Base-by-base conservation (phyloP, 1,140 invertebrate species). In the Globodera ellingtonae region DNA sequence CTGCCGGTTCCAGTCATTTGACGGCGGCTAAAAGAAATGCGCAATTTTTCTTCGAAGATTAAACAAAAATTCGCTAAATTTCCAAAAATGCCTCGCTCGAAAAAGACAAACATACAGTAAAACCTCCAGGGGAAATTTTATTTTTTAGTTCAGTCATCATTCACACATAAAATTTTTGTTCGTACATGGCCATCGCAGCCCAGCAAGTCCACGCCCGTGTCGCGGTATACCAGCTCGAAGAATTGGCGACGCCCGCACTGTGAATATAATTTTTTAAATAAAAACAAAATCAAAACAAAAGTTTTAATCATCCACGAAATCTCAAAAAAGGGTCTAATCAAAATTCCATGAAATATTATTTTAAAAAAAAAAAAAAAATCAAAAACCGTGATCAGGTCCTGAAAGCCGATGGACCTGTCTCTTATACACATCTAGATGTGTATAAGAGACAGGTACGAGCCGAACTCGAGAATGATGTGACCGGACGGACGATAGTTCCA, bases 221-320 rank as follows among this genome's bases (percentile, higher is more conserved):
- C 73, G 18, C 73, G 73, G 13, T 75, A 65, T 13, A 75, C 65
- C 6, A 75, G n/a, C 15, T 75, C 73, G 18, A 75, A 75, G 73
- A 75, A 75, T 44, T 75, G 73, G 9, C 73, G 73, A 15, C 73
- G 73, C 5, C 73, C 73, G 21, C 50, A 56, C 73, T 75, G 21
- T 7, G 18, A 8, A 35, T 48, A 24, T 2, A 71, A n/a, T 24
- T 70, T n/a, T 35, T 35, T 35, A 2, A 35, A 35, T 35, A 35
- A 35, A 35, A 35, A 35, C 35, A 35, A 35, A 35, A 24, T 24
- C 24, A n/a, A n/a, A n/a, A n/a, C n/a, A n/a, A n/a, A n/a, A n/a
- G n/a, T n/a, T n/a, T n/a, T n/a, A n/a, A n/a, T n/a, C n/a, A n/a
- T n/a, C n/a, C n/a, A n/a, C n/a, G n/a, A n/a, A n/a, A n/a, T n/a